A percentile compares a stretch with the other conserved stretches of the same genome.
Evolutionary conservation across 2,888 invertebrate genomes (phyloP).

Genomic region (Exocentrus adspersus): DNA sequence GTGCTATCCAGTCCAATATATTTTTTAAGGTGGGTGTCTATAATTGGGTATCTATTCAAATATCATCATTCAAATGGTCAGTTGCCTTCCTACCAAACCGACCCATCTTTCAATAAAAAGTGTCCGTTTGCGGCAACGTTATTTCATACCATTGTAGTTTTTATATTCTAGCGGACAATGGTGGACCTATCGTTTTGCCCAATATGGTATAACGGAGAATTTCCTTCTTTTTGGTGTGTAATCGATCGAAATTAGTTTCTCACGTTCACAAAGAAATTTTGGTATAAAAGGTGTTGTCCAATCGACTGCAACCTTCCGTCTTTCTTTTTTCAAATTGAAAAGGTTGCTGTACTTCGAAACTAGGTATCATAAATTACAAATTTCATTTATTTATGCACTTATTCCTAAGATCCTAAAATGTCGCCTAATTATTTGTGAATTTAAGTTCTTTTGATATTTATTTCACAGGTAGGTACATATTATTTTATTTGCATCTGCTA

Average conservation of each 20-base stretch:
- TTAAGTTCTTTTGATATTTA: too few relatives aligned
- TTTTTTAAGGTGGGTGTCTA: slow-evolving; percentile 6
- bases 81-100: background rate
- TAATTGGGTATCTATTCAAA: slow-evolving; percentile 9
- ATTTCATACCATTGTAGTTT: background rate
- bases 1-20: background rate
- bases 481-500: too few relatives aligned
- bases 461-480: too few relatives aligned
- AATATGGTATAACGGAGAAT: slow-evolving; percentile 13
- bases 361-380: too few relatives aligned
- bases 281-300: background rate
- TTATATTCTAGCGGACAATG: slow-evolving; percentile 1
- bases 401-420: too few relatives aligned
- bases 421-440: too few relatives aligned
- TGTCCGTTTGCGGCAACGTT: background rate
- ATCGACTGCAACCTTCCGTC: background rate
- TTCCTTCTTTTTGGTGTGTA: background rate
- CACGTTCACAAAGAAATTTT: slow-evolving; percentile 12
- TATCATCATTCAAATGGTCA: background rate
- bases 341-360: too few relatives aligned
- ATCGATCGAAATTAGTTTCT: slow-evolving; percentile 5
- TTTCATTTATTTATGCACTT: too few relatives aligned
- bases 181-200: background rate
- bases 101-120: slow-evolving; percentile 1
- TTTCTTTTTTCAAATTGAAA: too few relatives aligned